Evolutionary conservation across 2,113 vertebrate genomes (phyloP), one percentile per base, ranked within the genome.

Genomic region (Tenebrosternarchus preto): DNA sequence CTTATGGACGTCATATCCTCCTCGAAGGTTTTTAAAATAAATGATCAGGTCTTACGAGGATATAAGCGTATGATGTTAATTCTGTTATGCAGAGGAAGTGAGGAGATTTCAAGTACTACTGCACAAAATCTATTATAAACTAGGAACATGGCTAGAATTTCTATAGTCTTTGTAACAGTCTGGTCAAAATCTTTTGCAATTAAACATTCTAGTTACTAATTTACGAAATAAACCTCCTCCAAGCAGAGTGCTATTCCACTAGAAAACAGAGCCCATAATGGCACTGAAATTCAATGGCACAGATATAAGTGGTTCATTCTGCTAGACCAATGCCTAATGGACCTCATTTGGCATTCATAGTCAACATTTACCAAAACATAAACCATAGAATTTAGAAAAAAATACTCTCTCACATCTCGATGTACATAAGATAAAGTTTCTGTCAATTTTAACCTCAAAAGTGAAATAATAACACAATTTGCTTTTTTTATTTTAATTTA

Each of bases 261-360:
- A 29, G 25, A 77, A 55, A 67, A 66, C 63, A 36, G 39, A 11
- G 33, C 64, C 12, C 24, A 50, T 29, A 59, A 64, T 64, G 5
- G 63, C 17, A 33, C 59, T 76, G 39, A 76, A 64, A 50, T 64
- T 76, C 59, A 50, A 76, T 64, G 64, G 20, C 19, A 55, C 29
- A 19, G 43, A 19, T 25, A 67, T 66, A 63, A 67, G 61, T 77
- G 61, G 43, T 46, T 77, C 33, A 67, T 31, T 53, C 39, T 50
- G 60, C 31, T 20, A 68, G 33, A 39, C 60, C 66, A 76, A 76
- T 76, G 1, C 19, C 31, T 76, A 76, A 76, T 64, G 39, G 60
- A 76, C 19, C 64, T 17, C 33, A 53, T 75, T 22, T 75, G 33
- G 73, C 64, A 31, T 76, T 76, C 63, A 66, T 19, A 66, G 29